A percentile compares a stretch with the other conserved stretches of the same genome.
Evolutionary conservation across 2,888 invertebrate genomes (phyloP).

Genomic region (Polydrusus pterygomalis): DNA sequence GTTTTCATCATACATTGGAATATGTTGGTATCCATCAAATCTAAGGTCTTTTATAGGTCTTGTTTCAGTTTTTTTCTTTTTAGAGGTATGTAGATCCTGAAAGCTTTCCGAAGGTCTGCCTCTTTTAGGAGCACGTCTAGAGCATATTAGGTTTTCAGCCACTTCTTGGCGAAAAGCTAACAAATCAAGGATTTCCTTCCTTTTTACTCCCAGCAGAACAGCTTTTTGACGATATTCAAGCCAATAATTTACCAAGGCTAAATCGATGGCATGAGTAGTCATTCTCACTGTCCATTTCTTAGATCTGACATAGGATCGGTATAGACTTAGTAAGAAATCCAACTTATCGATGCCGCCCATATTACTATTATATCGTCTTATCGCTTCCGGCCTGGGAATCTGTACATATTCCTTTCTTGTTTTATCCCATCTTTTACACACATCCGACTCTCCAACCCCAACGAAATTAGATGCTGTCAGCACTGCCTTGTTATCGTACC

Average conservation of each 20-base stretch:
- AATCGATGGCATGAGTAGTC: background rate
- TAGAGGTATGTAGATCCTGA: background rate
- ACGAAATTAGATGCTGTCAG: no score
- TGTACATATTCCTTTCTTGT: background rate
- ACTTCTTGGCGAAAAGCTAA: constrained; percentile 1
- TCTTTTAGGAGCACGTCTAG: constrained; percentile 1
- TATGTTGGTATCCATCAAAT: background rate
- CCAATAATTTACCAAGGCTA: no score
- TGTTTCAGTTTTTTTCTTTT: background rate
- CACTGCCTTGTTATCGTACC: no score
- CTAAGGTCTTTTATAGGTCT: background rate
- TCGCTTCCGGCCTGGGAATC: constrained; percentile 1
- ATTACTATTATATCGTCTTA: background rate
- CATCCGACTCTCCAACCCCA: no score
- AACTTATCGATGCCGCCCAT: constrained; percentile 1
- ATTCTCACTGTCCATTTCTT: constrained; percentile 1
- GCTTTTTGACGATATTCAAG: no score
- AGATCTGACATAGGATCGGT: constrained; percentile 1
- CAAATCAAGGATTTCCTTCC: background rate
- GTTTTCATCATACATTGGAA: background rate
- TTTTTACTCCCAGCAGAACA: background rate
- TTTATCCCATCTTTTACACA: background rate
- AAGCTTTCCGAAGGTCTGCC: background rate
- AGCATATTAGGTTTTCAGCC: background rate
- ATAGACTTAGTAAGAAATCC: background rate